Base-by-base conservation (phyloP, 2,888 invertebrate species). In the Parnassius apollo region DNA sequence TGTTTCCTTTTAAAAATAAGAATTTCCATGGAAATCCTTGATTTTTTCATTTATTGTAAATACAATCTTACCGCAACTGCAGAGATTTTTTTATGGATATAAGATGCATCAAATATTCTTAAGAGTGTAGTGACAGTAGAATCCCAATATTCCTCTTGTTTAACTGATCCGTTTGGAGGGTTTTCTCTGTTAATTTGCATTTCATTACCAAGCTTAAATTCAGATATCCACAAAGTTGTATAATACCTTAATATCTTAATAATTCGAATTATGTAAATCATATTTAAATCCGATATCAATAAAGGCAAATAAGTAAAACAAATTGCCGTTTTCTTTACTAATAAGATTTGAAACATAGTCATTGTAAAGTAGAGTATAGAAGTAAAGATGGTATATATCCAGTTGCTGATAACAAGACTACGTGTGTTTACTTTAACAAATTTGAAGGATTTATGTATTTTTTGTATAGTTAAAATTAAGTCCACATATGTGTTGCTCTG, bases 211-310 rank as follows among this genome's bases (percentile, higher is more conserved):
- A 2, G 2, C 3, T 25, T 25, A 2, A 25, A 3, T 25, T 25
- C 25, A 25, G 25, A 25, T 2, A 3, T 13, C 55, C 54, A 60
- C 12, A 11, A 44, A 49, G 2, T 42, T 2, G 48, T 13, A 12
- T 35, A 10, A 2, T 12, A 9, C 42, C 42, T 42, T 2, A 60
- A 49, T 0, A 55, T 12, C 13, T 54, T 55, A 60, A 42, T 12
- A 2, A 54, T 55, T 48, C 60, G 42, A 49, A 60, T 55, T 2
- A 49, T 22, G 22, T 60, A 60, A 12, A 60, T 55, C 4, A 42
- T 55, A 42, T 60, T 44, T 2, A 49, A 55, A 42, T 60, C 60
- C 2, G 49, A 8, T 9, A 57, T 8, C 9, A 49, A 48, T n/a
- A 57, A 25, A 2, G 48, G 13, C 9, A 42, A 4, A 35, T 35